Evolutionary conservation across 2,888 invertebrate genomes (phyloP).

Genomic region (Cephus spinipes): DNA sequence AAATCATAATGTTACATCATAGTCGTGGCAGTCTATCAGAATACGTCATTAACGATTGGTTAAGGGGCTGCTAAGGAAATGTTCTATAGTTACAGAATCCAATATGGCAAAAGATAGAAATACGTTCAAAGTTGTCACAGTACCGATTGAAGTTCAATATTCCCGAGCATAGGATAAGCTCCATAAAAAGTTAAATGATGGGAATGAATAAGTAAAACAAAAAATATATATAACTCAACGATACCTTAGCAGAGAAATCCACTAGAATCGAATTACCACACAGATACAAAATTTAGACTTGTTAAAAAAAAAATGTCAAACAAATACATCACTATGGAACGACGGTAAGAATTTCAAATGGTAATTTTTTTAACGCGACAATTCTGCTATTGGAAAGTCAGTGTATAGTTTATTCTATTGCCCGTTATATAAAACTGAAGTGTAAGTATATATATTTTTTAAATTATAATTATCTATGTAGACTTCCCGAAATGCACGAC

Average conservation of each 20-base stretch:
- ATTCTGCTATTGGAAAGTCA: not conserved
- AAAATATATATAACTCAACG: not conserved
- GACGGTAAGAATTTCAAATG: not conserved
- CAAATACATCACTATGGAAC: not conserved
- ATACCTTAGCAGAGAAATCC: not conserved
- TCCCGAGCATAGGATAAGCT: no score
- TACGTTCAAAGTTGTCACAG: not conserved
- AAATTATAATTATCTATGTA: not conserved
- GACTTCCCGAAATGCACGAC: not conserved
- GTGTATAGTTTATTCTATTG: not conserved
- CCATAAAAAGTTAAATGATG: no score
- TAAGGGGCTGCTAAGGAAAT: slow-evolving; percentile 37
- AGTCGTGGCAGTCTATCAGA: slow-evolving; percentile 29
- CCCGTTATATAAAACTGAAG: not conserved
- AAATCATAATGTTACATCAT: slow-evolving; percentile 18
- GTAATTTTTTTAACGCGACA: not conserved
- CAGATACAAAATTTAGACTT: not conserved
- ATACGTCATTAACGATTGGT: slow-evolving; percentile 28
- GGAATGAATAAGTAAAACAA: not conserved
- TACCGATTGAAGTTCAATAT: not conserved
- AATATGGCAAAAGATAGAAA: not conserved
- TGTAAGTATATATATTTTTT: not conserved
- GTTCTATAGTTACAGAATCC: slow-evolving; percentile 28
- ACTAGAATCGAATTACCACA: not conserved
- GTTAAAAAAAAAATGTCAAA: not conserved